Percentiles rank a stretch among this genome's conserved stretches.
These are phyloP conservation scores for Hydrotaea diabolus DNA, from an alignment of 2,888 invertebrate genomes.

Conservation along the genomic window DNA sequence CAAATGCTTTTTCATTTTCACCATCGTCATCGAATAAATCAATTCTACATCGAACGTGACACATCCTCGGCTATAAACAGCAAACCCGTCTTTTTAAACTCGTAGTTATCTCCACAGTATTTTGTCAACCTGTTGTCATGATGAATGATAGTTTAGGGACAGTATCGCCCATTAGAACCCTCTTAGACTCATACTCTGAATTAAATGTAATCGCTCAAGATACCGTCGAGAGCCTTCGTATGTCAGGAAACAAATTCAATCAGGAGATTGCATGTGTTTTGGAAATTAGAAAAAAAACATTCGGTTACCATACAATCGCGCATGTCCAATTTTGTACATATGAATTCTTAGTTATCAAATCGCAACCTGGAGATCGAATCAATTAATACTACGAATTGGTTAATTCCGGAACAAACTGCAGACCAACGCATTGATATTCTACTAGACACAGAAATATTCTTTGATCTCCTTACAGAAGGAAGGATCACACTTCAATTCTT, in stretches of 20 bases:
- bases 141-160: slow-evolving; percentile 37
- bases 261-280: slow-evolving; percentile 33
- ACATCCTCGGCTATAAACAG: neutral
- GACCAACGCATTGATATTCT: no score
- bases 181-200: slow-evolving; percentile 48
- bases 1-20: neutral
- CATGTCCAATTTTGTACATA: slow-evolving; percentile 10
- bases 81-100: neutral
- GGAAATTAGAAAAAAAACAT: slow-evolving; percentile 25
- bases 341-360: neutral
- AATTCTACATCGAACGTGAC: neutral
- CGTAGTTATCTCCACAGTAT: slow-evolving; percentile 15
- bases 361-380: no score
- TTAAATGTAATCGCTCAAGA: slow-evolving; percentile 44
- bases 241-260: no score
- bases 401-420: no score
- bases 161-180: slow-evolving; percentile 39
- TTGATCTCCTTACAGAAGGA: no score
- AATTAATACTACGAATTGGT: no score
- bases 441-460: no score
- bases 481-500: no score
- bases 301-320: neutral
- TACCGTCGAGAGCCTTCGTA: slow-evolving; percentile 13
- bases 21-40: slow-evolving; percentile 27
- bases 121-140: slow-evolving; percentile 27